Evolutionary conservation across 92 coral and sea anemone species (phyloP).

Genomic region (Metridium senile): DNA sequence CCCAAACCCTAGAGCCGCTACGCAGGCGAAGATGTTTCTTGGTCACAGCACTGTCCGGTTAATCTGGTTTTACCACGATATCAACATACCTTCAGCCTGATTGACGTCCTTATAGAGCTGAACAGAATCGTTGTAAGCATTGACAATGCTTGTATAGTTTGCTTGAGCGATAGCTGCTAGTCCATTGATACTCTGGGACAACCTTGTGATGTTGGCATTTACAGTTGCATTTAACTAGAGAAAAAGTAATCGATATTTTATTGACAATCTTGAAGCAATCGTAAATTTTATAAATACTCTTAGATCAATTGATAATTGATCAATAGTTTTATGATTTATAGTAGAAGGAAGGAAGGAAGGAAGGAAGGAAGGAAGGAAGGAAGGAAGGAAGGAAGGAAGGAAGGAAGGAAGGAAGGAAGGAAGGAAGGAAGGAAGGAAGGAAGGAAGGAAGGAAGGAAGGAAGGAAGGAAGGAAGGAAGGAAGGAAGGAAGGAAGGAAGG

Average conservation of each 20-base stretch:
- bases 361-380: no score
- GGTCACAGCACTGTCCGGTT: no score
- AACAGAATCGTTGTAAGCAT: slow-evolving; percentile 64
- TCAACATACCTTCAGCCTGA: slow-evolving; percentile 84
- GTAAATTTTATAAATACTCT: no score
- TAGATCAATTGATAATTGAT: no score
- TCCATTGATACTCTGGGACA: slow-evolving; percentile 44
- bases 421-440: neutral
- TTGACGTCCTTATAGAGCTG: slow-evolving; percentile 74
- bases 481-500: neutral
- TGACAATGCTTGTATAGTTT: slow-evolving; percentile 60
- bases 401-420: no score
- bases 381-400: no score
- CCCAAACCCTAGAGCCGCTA: no score
- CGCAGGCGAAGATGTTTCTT: no score
- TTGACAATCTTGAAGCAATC: neutral
- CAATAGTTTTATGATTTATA: no score
- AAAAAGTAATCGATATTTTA: slow-evolving; percentile 1
- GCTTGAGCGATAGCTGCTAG: slow-evolving; percentile 61
- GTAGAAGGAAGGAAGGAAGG: no score
- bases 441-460: slow-evolving; percentile 7
- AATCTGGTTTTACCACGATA: no score
- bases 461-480: neutral
- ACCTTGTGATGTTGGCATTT: slow-evolving; percentile 38
- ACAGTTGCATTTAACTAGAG: slow-evolving; percentile 67